Conservation (phyloP, 2,113 vertebrate genomes). For the Odocoileus hemionus region DNA sequence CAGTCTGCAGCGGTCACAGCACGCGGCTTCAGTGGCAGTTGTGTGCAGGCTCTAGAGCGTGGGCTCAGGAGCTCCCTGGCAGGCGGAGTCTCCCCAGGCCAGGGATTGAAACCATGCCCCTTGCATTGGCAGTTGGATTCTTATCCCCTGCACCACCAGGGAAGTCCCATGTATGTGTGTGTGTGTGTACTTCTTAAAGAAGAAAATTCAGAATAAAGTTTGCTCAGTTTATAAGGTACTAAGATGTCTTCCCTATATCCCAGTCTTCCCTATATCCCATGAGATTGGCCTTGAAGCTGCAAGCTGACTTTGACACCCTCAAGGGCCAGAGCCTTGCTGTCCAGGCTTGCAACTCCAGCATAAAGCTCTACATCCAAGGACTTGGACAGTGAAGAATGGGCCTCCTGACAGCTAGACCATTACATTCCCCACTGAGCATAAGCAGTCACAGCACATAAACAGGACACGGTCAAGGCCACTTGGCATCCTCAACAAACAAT, state of each 20-base stretch:
- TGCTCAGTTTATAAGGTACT: neutral
- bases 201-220: neutral
- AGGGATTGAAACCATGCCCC: neutral
- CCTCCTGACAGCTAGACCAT: neutral
- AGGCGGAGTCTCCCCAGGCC: neutral
- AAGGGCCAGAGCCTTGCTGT: neutral
- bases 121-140: neutral
- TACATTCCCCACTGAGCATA: neutral
- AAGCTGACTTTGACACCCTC: neutral
- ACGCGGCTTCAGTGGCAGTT: accelerated
- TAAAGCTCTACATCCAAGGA: neutral
- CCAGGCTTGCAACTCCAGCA: neutral
- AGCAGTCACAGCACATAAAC: neutral
- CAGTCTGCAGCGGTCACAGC: neutral
- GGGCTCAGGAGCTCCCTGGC: neutral
- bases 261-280: neutral
- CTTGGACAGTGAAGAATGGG: neutral
- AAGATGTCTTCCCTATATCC: neutral
- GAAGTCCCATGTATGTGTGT: neutral
- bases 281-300: neutral
- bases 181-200: neutral
- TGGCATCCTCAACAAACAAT: neutral
- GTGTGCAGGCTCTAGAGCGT: neutral
- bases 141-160: neutral
- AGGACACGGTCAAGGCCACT: neutral